Evolutionary conservation across 2,888 invertebrate species (phyloP).

Genomic region (Erpobdella octoculata): DNA sequence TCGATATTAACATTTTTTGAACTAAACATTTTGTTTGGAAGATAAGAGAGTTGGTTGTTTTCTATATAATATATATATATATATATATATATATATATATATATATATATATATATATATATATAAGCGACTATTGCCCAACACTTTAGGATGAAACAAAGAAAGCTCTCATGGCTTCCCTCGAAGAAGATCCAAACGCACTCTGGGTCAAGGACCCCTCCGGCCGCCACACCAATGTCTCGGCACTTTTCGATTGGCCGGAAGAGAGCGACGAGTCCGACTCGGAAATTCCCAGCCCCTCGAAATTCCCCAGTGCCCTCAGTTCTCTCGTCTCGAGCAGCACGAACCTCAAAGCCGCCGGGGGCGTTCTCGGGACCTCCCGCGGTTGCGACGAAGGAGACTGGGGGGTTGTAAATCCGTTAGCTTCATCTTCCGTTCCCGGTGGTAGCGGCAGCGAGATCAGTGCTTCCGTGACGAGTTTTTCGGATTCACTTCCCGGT

Average conservation of each 20-base stretch:
- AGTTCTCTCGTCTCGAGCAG: conserved; percentile 9
- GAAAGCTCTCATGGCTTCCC: conserved; percentile 49
- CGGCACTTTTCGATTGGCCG: conserved; percentile 60
- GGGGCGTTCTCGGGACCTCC: too few species aligned
- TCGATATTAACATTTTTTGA: too few species aligned
- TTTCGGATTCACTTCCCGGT: too few species aligned
- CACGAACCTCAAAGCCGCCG: not conserved
- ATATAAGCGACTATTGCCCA: too few species aligned
- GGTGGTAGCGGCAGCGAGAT: not conserved
- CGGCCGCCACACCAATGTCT: conserved; percentile 56
- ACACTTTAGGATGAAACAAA: conserved; percentile 47
- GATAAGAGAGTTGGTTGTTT: too few species aligned
- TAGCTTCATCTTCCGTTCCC: not conserved
- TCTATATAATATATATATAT: too few species aligned
- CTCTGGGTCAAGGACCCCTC: conserved; percentile 57
- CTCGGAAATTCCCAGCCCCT: conserved; percentile 35
- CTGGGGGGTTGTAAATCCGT: not conserved
- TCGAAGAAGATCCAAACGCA: conserved; percentile 55
- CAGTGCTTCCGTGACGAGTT: not conserved
- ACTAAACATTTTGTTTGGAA: too few species aligned
- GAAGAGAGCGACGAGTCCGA: conserved; percentile 55
- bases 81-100: too few species aligned
- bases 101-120: too few species aligned
- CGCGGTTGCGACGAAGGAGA: too few species aligned
- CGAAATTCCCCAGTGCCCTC: not conserved